These are phyloP conservation scores for Sandelia bainsii DNA, from an alignment of 2,797 vertebrate genomes.

Conservation along the genomic window DNA sequence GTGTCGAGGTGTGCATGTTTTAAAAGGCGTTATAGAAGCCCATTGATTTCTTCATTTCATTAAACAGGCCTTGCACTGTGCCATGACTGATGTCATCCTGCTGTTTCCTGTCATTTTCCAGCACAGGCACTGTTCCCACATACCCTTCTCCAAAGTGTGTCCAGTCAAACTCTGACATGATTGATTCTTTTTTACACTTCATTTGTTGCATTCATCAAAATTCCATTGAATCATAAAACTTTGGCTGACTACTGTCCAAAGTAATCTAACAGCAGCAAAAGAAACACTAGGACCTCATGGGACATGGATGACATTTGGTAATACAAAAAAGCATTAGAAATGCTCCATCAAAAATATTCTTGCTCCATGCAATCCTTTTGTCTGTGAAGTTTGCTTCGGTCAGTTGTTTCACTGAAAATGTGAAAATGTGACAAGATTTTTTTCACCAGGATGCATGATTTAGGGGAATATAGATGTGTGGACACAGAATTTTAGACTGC, in stretches of 20 bases:
- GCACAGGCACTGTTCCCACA: conserved; percentile 59
- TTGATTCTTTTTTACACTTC: conserved; percentile 81
- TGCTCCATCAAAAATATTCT: conserved; percentile 27
- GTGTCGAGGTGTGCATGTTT: conserved; percentile 67
- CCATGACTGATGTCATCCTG: conserved; percentile 79
- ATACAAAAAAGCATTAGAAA: conserved; percentile 36
- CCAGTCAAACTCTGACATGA: conserved; percentile 68
- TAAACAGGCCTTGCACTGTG: conserved; percentile 69
- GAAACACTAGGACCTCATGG: conserved; percentile 36
- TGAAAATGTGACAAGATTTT: not conserved
- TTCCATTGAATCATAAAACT: conserved; percentile 71
- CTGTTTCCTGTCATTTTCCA: conserved; percentile 79
- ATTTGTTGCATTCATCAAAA: conserved; percentile 77
- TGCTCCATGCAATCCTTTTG: not conserved
- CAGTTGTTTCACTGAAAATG: not conserved
- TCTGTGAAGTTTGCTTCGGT: conserved; percentile 16
- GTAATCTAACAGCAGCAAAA: conserved; percentile 53
- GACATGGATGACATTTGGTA: conserved; percentile 59
- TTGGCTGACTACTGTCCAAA: conserved; percentile 60
- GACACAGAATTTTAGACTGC: conserved; percentile 15
- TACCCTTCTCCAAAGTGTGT: conserved; percentile 64
- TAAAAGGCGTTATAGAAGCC: conserved; percentile 67
- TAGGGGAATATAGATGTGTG: not conserved
- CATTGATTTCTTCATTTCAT: conserved; percentile 74
- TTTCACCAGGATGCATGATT: conserved; percentile 1